phyloP scores from a whole-genome alignment of 2,888 invertebrate species.

The Ligdia adustata region DNA sequence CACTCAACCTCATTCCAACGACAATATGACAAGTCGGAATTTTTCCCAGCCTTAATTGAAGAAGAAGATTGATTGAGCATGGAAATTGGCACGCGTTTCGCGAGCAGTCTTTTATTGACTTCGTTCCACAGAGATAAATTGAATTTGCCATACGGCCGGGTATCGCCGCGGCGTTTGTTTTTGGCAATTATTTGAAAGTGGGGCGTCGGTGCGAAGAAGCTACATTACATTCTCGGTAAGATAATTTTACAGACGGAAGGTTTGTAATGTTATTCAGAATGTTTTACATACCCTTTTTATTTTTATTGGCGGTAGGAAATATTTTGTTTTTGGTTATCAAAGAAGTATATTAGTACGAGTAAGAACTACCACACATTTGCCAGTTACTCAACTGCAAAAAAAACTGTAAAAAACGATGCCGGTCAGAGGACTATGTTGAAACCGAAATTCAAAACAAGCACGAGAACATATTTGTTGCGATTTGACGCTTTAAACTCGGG shows the following conservation, averaged over 20 bases:
- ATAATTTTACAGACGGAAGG: conserved; percentile 3
- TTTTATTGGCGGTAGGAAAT: no score
- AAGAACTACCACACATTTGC: no score
- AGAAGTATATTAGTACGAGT: no score
- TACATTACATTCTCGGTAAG: conserved; percentile 1
- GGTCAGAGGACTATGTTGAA: no score
- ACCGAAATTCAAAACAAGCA: no score
- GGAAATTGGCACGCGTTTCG: conserved; percentile 33
- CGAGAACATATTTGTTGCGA: no score
- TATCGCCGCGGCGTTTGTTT: conserved; percentile 21
- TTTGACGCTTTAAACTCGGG: no score
- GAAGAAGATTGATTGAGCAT: conserved; percentile 39
- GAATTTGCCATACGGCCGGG: conserved; percentile 30
- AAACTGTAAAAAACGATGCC: no score
- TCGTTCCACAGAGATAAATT: conserved; percentile 30
- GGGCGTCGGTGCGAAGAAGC: conserved; percentile 3
- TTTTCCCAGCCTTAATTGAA: conserved; percentile 37
- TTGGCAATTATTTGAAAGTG: conserved; percentile 20
- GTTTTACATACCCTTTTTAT: no score
- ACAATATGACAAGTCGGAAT: conserved; percentile 35
- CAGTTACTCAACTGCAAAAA: no score
- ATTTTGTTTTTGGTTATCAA: no score
- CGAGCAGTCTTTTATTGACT: conserved; percentile 37
- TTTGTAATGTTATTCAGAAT: not conserved
- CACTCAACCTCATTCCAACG: conserved; percentile 26